Base-by-base conservation (phyloP, 1,140 invertebrate genomes). In the Drosophila aff. region DNA sequence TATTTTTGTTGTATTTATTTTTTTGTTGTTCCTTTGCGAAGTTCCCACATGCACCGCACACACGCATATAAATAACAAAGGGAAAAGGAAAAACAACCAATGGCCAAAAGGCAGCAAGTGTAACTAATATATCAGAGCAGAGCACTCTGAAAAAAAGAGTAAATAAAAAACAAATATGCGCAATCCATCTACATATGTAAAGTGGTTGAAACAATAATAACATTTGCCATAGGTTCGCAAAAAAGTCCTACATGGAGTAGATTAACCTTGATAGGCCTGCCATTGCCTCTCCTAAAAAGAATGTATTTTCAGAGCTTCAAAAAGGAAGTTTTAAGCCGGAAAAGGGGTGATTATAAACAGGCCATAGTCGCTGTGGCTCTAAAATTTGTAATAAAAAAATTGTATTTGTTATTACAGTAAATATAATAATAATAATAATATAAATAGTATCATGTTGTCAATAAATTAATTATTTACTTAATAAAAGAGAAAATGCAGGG, bases 51-150 rank as follows among this genome's bases (percentile, higher is more conserved):
- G 64, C 68, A 72, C 55, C 74, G 82, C 65, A 76, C 57, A 76
- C 61, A 79, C 67, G 73, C 71, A 62, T 72, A 78, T 79, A 90
- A 86, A 87, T 80, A 83, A 82, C 63, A 66, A 46, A 76, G 68
- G 36, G 31, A 62, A 46, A 57, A 44, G 53, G 46, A 52, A 71
- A 58, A 38, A 44, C 31, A 47, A 52, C 33, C 40, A 46, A 58
- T 55, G 49, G 49, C 50, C 44, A 31, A 52, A 74, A 72, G 68
- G 61, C 65, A 71, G 60, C 78, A 86, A 85, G 68, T 85, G 82
- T 69, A 82, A 85, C 82, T 85, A 86, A 82, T 85, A 85, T 85
- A 79, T 85, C 82, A 85, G 65, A 46, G 59, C 18, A 11, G 49
- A 23, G 41, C 63, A 69, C 63, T 47, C 63, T 41, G 47, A 26